These are phyloP conservation scores for Drosophila elegans DNA, from an alignment of 1,140 invertebrate species.

Conservation along the genomic window DNA sequence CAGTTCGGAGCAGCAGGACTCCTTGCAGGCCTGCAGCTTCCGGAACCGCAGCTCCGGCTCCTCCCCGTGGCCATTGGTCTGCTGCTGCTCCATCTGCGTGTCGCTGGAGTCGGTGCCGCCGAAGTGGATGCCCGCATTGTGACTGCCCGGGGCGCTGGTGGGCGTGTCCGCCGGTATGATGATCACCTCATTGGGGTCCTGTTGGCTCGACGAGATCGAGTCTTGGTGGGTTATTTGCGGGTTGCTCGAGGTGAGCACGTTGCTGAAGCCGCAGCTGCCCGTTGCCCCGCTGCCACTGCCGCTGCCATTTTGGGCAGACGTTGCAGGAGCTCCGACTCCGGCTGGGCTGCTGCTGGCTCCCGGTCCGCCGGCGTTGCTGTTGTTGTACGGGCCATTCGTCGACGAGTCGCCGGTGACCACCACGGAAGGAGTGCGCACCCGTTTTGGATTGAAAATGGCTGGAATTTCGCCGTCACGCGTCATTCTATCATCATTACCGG, in stretches of 20 bases:
- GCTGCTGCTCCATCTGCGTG: constrained; percentile 64
- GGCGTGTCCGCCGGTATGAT: constrained; percentile 79
- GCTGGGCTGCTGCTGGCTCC: constrained; percentile 47
- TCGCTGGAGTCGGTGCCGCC: constrained; percentile 54
- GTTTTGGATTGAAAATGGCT: constrained; percentile 91
- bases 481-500: constrained; percentile 68
- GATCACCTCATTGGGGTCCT: constrained; percentile 84
- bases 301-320: constrained; percentile 23
- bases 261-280: constrained; percentile 77
- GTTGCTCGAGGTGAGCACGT: constrained; percentile 82
- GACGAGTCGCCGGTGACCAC: constrained; percentile 89
- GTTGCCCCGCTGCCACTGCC: constrained; percentile 16
- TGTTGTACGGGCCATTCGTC: constrained; percentile 86
- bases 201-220: constrained; percentile 86
- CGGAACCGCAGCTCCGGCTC: constrained; percentile 63
- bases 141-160: constrained; percentile 53
- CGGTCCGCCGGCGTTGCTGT: constrained; percentile 37
- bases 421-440: constrained; percentile 89
- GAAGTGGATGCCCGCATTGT: constrained; percentile 58
- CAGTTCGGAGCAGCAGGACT: constrained; percentile 89
- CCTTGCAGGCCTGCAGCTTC: constrained; percentile 86
- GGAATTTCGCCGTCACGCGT: constrained; percentile 89
- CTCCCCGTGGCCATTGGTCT: constrained; percentile 63
- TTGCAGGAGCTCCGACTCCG: neutral
- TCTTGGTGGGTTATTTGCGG: constrained; percentile 86